These are phyloP conservation scores for Prietella phreatophila DNA, from an alignment of 2,113 vertebrate genomes.

Conservation along the genomic window DNA sequence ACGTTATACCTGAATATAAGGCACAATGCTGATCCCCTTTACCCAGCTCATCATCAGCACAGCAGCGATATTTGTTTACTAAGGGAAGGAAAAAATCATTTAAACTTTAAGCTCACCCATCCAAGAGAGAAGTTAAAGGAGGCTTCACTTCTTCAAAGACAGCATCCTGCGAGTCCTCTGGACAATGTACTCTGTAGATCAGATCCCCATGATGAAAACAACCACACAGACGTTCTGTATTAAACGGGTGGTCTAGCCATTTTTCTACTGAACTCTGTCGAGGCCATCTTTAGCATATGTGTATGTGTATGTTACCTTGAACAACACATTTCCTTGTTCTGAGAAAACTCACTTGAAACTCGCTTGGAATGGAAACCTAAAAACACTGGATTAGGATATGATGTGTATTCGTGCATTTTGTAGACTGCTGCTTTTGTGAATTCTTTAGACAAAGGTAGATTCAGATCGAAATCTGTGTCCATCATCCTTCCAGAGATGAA, in stretches of 20 bases:
- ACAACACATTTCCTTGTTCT: background rate
- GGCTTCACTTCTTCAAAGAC: slow-evolving; percentile 81
- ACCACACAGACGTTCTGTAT: background rate
- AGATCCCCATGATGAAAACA: background rate
- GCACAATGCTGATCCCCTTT: background rate
- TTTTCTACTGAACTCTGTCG: background rate
- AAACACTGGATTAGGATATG: background rate
- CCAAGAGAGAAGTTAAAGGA: slow-evolving; percentile 79
- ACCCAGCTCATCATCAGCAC: background rate
- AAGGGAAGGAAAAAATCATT: background rate
- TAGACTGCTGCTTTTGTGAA: background rate
- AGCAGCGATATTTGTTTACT: background rate
- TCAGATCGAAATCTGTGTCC: background rate
- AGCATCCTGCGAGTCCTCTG: slow-evolving; percentile 70
- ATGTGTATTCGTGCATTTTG: background rate
- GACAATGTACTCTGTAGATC: slow-evolving; percentile 74
- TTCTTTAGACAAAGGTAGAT: background rate
- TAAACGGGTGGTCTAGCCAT: background rate
- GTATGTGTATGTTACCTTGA: background rate
- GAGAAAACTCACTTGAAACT: background rate
- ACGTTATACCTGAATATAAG: slow-evolving; percentile 77
- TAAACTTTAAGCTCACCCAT: slow-evolving; percentile 71
- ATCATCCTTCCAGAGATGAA: background rate
- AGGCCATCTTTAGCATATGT: background rate
- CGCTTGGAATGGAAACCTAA: background rate